Evolutionary conservation across 2,888 invertebrate genomes (phyloP), one percentile per base, ranked within the genome.

Genomic region (Rambutsinella grinnellia): DNA sequence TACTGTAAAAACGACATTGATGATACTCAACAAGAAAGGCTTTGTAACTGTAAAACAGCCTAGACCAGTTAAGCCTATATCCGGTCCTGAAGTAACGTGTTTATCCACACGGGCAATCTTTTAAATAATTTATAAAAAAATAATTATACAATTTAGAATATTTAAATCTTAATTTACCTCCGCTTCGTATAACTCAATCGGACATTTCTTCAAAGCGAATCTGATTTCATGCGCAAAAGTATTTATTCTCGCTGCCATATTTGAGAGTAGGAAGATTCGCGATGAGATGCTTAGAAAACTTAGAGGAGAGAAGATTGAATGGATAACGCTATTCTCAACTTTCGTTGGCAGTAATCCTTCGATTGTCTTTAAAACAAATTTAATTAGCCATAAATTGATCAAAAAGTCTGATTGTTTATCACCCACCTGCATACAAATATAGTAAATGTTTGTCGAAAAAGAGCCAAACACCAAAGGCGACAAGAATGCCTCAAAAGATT

Each of bases 381-480:
- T 36, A 5, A 36, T 36, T 36, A 13, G 6, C 13, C 13, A 36
- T 36, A 36, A 36, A 36, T 36, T 36, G n/a, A 36, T 36, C 5
- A 36, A 8, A 36, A 36, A 36, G 13, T 8, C 10, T 36, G 13
- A 36, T 36, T 5, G 36, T 13, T 5, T 36, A 26, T 27, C 21
- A 28, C 36, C 17, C 27, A 78, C 79, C 60, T 79, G 75, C 47
- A 76, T 49, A 21, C 78, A 76, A 51, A 75, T 57, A 46, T 75
- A 79, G 61, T 61, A 79, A 21, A 72, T 71, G 53, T 79, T 79
- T 13, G 63, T 47, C 6, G 63, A n/a, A 27, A 75, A 79, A 0
- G 78, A 79, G 1, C 67, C 66, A 36, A 79, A 79, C 15, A 79
- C 53, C 3, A 79, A 44, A 0, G 78, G 78, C 0, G 78, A 75